phyloP scores from a whole-genome alignment of 1,140 invertebrate genomes.

The Colletes latitarsis region DNA sequence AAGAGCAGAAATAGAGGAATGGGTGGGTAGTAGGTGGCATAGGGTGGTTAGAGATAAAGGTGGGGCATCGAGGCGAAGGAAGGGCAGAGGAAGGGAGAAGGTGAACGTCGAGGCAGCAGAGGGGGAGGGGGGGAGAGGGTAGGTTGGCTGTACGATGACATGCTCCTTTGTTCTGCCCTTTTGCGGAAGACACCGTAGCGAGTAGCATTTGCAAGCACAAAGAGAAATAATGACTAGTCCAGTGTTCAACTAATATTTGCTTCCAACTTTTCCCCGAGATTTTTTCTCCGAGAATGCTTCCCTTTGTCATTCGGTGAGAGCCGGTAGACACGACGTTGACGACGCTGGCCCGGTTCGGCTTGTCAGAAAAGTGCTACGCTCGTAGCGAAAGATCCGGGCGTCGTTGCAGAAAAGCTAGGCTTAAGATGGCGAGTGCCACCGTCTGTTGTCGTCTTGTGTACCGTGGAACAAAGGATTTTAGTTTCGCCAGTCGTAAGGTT shows the following conservation, averaged over 20 bases:
- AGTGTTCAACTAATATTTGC: conserved; percentile 80
- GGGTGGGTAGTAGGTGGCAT: conserved; percentile 44
- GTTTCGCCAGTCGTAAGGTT: conserved; percentile 33
- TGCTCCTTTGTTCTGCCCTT: conserved; percentile 73
- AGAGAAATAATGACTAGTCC: conserved; percentile 78
- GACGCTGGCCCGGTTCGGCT: conserved; percentile 50
- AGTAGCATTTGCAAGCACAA: conserved; percentile 66
- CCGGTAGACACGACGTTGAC: conserved; percentile 48
- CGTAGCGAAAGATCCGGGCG: conserved; percentile 33
- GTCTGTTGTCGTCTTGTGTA: conserved; percentile 54
- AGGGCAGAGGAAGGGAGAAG: conserved; percentile 42
- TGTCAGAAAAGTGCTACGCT: conserved; percentile 47
- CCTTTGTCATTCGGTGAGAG: conserved; percentile 58
- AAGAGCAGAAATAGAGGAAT: conserved; percentile 38
- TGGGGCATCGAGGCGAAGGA: conserved; percentile 36
- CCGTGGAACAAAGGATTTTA: conserved; percentile 40
- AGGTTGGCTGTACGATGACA: conserved; percentile 61
- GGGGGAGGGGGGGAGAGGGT: conserved; percentile 27
- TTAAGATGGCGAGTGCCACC: conserved; percentile 46
- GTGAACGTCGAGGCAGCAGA: conserved; percentile 28
- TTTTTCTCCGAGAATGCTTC: conserved; percentile 58
- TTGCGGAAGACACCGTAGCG: conserved; percentile 70
- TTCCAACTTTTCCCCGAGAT: conserved; percentile 69
- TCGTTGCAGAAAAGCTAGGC: conserved; percentile 46
- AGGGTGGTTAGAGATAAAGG: conserved; percentile 43